These are phyloP conservation scores for Athrips mouffetella DNA, from an alignment of 2,888 invertebrate genomes.

Conservation along the genomic window DNA sequence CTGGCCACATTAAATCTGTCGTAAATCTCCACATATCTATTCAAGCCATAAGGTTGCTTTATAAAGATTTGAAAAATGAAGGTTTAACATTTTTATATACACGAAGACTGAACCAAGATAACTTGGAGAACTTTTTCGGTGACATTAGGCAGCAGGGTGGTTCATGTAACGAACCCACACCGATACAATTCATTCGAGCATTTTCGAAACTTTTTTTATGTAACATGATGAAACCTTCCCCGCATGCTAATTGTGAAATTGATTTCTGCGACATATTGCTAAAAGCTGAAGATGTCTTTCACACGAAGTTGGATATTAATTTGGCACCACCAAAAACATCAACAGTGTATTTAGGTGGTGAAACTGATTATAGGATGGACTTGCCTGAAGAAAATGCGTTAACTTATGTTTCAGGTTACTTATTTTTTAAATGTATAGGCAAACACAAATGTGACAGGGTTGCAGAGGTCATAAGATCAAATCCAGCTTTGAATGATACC, in stretches of 20 bases:
- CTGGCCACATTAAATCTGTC: constrained; percentile 16
- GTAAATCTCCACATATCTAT: constrained; percentile 20
- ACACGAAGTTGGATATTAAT: neutral
- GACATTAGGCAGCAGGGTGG: constrained; percentile 19
- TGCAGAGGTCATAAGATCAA: neutral
- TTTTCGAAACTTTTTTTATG: constrained; percentile 21
- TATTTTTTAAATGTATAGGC: constrained; percentile 20
- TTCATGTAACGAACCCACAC: constrained; percentile 15
- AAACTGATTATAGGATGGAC: constrained; percentile 20
- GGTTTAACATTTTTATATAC: constrained; percentile 16
- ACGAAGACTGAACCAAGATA: constrained; percentile 18
- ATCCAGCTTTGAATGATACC: constrained; percentile 6
- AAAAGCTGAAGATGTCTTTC: constrained; percentile 16
- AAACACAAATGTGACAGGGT: constrained; percentile 16
- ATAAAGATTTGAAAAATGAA: constrained; percentile 16
- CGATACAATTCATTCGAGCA: constrained; percentile 20
- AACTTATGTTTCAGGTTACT: constrained; percentile 19
- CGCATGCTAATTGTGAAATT: constrained; percentile 14
- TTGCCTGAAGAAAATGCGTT: constrained; percentile 19
- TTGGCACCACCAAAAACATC: neutral
- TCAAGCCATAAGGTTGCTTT: constrained; percentile 16
- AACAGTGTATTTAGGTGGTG: constrained; percentile 8
- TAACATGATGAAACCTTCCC: constrained; percentile 19
- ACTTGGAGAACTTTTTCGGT: constrained; percentile 13
- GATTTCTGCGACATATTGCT: constrained; percentile 19